These are phyloP conservation scores for Centropristis striata DNA, from an alignment of 2,113 vertebrate species.

Conservation along the genomic window DNA sequence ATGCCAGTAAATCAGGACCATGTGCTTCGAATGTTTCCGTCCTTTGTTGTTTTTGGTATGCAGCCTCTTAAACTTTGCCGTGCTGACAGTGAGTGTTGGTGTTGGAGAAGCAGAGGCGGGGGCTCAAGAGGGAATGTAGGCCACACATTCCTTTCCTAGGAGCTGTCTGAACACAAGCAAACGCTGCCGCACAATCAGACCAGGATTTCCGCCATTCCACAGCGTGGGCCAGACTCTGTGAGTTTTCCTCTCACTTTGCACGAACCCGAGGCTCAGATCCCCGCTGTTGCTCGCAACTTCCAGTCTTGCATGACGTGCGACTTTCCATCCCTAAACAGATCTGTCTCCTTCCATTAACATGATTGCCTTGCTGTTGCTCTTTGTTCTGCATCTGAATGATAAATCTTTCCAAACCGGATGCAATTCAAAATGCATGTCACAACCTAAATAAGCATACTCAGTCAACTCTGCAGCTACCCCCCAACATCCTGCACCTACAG, in stretches of 20 bases:
- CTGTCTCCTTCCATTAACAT: slow-evolving; percentile 47
- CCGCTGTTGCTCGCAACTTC: slow-evolving; percentile 30
- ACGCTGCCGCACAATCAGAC: slow-evolving; percentile 75
- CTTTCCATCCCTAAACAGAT: slow-evolving; percentile 58
- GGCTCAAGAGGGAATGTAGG: slow-evolving; percentile 77
- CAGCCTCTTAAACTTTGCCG: slow-evolving; percentile 58
- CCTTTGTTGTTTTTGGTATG: slow-evolving; percentile 68
- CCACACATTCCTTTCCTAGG: slow-evolving; percentile 83
- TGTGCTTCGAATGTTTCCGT: slow-evolving; percentile 58
- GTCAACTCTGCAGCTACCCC: slow-evolving; percentile 18
- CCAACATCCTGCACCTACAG: slow-evolving; percentile 2
- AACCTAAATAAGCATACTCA: slow-evolving; percentile 25
- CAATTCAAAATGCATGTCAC: slow-evolving; percentile 42
- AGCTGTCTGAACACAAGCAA: slow-evolving; percentile 77
- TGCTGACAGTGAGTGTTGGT: slow-evolving; percentile 57
- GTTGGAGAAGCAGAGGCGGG: slow-evolving; percentile 55
- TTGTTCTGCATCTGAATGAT: slow-evolving; percentile 40
- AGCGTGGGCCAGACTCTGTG: slow-evolving; percentile 52
- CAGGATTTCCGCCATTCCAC: slow-evolving; percentile 83
- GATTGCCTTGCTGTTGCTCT: slow-evolving; percentile 43
- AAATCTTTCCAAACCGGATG: slow-evolving; percentile 35
- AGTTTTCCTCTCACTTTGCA: slow-evolving; percentile 71
- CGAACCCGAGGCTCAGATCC: slow-evolving; percentile 58
- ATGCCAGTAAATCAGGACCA: slow-evolving; percentile 55
- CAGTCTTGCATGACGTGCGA: slow-evolving; percentile 36